Base-by-base conservation (phyloP, 2,113 vertebrate genomes). In the Dromiciops gliroides region DNA sequence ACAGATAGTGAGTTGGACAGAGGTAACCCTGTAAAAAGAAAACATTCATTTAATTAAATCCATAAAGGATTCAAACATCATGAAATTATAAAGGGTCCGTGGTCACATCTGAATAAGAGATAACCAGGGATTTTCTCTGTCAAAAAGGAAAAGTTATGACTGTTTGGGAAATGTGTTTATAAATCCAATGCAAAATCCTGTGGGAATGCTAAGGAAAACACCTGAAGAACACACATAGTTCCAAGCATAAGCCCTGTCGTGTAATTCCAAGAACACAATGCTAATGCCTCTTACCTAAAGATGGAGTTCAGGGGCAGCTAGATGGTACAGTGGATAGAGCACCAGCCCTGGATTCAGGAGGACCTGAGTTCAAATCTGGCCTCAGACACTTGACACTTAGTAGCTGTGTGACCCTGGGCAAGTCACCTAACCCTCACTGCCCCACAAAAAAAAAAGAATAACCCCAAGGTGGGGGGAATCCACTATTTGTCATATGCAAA, bases 141-240 rank as follows among this genome's bases (percentile, higher is more conserved):
- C 48, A 95, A 94, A 94, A 96, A 16, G 56, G 44, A 90, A 49
- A 0, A 6, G 31, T 6, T n/a, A 37, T 26, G 89, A 92, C 37
- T 67, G 50, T 26, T 48, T 49, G 50, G 48, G 94, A 93, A 88
- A 90, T 1, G 0, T 67, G 90, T 88, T 91, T 50, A 93, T 95
- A 16, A 60, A 91, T 96, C 95, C 14, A 92, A 91, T 83, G 53
- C 94, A 51, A 90, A 47, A 52, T 92, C 60, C 95, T 28, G 37
- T 50, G 67, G 92, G 89, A 53, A 89, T 26, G n/a, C 93, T 89
- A 0, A 75, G 93, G 95, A 94, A 97, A 96, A 95, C 95, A 97
- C 96, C 94, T 96, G 93, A 98, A 67, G 90, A 83, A 60, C 95
- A 93, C 83, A 89, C 96, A 95, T 96, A 95, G 95, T 53, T 56